Percentiles rank a stretch among this genome's conserved stretches.
Evolutionary conservation across 2,888 invertebrate genomes (phyloP).

Genomic region (Uropetala carovei): DNA sequence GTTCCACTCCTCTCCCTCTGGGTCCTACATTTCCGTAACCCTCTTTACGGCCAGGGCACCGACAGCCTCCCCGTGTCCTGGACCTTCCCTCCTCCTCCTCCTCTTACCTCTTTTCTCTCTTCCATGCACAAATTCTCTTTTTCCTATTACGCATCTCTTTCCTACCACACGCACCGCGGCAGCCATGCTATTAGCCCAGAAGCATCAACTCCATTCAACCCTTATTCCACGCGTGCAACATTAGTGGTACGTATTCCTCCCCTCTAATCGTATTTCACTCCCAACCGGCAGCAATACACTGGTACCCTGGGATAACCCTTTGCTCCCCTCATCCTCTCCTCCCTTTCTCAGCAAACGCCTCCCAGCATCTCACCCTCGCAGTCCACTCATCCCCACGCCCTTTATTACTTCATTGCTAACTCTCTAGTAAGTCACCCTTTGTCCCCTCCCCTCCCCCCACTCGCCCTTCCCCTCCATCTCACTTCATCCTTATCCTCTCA

Average conservation of each 20-base stretch:
- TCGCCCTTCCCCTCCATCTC: neutral
- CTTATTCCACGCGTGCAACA: neutral
- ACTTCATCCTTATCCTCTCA: neutral
- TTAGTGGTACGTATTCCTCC: neutral
- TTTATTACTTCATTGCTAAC: slow-evolving; percentile 52
- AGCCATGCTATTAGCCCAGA: neutral
- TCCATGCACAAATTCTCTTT: neutral
- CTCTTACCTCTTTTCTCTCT: neutral
- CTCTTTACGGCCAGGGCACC: neutral
- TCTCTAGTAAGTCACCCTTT: neutral
- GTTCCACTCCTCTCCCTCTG: neutral
- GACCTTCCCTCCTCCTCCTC: neutral
- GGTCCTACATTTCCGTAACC: neutral
- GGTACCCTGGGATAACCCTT: slow-evolving; percentile 15
- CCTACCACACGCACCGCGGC: neutral
- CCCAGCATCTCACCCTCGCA: neutral
- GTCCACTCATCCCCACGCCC: neutral
- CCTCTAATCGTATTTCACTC: neutral
- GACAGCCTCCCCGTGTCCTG: neutral
- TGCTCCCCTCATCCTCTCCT: neutral
- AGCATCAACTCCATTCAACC: neutral
- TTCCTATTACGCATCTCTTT: neutral
- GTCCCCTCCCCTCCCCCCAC: neutral
- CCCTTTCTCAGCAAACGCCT: neutral
- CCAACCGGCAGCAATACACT: neutral